These are phyloP conservation scores for Papilio protenor DNA, from an alignment of 2,888 invertebrate species.

Conservation along the genomic window DNA sequence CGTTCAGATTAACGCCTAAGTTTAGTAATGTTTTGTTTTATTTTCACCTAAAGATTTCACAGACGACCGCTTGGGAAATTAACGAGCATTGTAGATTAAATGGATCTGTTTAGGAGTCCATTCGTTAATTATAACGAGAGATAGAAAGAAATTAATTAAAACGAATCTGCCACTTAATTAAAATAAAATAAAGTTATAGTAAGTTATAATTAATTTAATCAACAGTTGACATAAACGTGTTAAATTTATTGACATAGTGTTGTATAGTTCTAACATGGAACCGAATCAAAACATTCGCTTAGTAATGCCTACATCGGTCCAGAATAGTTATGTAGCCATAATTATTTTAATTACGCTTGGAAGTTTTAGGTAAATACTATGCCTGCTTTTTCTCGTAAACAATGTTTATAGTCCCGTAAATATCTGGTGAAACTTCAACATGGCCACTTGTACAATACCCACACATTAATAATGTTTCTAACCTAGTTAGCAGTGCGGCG, in stretches of 20 bases:
- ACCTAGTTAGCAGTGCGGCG: slow-evolving; percentile 8
- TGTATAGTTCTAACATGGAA: no score
- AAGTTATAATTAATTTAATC: no score
- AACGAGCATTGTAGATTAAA: slow-evolving; percentile 19
- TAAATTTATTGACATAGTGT: no score
- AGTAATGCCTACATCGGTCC: no score
- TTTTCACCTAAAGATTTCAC: slow-evolving; percentile 13
- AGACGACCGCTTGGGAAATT: slow-evolving; percentile 25
- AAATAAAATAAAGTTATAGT: not conserved
- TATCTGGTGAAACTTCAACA: slow-evolving; percentile 17
- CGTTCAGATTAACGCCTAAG: not conserved
- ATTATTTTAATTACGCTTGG: no score
- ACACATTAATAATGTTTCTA: slow-evolving; percentile 15
- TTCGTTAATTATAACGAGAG: slow-evolving; percentile 22
- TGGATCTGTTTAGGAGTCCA: slow-evolving; percentile 28
- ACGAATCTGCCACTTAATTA: slow-evolving; percentile 7
- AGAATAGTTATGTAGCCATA: no score
- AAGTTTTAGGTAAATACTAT: no score
- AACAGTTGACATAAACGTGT: not conserved
- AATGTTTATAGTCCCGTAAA: not conserved
- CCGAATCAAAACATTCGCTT: no score
- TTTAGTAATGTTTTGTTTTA: slow-evolving; percentile 8
- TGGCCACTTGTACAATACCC: slow-evolving; percentile 3
- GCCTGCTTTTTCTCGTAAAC: not conserved
- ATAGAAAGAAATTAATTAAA: slow-evolving; percentile 22